These are phyloP conservation scores for Haliclystus octoradiatus DNA, from an alignment of 30 jellyfish, hydroid and myxozoan species.

Conservation along the genomic window DNA sequence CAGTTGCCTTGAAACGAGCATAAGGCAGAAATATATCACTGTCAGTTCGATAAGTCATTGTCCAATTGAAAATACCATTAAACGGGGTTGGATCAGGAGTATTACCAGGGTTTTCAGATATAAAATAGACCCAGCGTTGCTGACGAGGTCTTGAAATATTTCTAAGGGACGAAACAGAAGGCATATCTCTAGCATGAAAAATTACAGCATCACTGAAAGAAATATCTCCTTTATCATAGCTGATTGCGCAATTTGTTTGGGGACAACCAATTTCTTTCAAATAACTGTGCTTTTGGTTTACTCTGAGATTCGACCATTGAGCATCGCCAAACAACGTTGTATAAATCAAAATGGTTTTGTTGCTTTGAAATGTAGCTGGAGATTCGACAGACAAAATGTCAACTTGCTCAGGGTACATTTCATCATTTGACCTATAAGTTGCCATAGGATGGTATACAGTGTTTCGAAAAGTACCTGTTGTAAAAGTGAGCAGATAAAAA, in stretches of 20 bases:
- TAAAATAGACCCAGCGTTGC: conserved; percentile 54
- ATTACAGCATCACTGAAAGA: conserved; percentile 19
- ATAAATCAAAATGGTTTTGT: conserved; percentile 20
- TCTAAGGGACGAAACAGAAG: conserved; percentile 9
- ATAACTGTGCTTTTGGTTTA: conserved; percentile 2
- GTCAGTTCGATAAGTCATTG: conserved; percentile 73
- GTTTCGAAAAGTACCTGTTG: too few species aligned
- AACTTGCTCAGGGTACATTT: too few species aligned
- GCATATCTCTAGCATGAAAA: conserved; percentile 48
- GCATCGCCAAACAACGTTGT: conserved; percentile 18
- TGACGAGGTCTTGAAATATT: conserved; percentile 12
- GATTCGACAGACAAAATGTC: too few species aligned
- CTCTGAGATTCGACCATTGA: conserved; percentile 31
- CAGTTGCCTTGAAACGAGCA: conserved; percentile 29
- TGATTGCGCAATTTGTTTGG: conserved; percentile 25
- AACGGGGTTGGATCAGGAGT: conserved; percentile 5
- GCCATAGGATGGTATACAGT: too few species aligned
- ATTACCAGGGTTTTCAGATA: conserved; percentile 45
- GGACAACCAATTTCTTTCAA: conserved; percentile 38
- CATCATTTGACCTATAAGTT: too few species aligned
- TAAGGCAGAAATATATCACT: conserved; percentile 92
- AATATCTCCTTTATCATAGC: conserved; percentile 4
- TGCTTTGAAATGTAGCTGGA: too few species aligned
- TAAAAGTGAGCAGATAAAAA: too few species aligned
- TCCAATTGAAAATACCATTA: conserved; percentile 55